Base-by-base conservation (phyloP, 2,888 invertebrate species). In the Hirtodrosophila trivittata region DNA sequence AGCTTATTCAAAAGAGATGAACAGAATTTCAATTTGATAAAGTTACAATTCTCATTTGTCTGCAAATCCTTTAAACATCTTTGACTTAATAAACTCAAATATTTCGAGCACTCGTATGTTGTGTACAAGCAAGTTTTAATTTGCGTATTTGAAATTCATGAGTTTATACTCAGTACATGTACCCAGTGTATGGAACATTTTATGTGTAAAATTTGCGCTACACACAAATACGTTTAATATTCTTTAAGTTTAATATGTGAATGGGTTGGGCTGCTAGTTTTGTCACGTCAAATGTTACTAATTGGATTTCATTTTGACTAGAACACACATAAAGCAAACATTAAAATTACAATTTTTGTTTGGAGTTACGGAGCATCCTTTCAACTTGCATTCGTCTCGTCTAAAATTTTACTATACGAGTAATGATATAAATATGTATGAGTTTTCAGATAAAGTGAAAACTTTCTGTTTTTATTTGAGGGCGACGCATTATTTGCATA, bases 191-290 rank as follows among this genome's bases (percentile, higher is more conserved):
- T 51, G 42, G 30, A 30, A 45, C 39, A 43, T 56, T 33, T 35
- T 42, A 33, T 51, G 56, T 46, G 47, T 42, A 39, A 57, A 56
- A 58, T 72, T 81, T 69, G 62, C 58, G 62, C 50, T 80, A 80
- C 85, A 84, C 52, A 60, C 57, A 82, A 70, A 58, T 64, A 63
- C 41, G 57, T 63, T 81, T 51, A 72, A 60, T 63, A 63, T 49
- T 33, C 63, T 26, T 65, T 25, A 45, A 52, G 57, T n/a, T n/a
- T n/a, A n/a, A n/a, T 64, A 38, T 62, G 25, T 51, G 58, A 26
- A 38, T 49, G 46, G 42, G 33, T 38, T 37, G 30, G 55, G 55
- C 50, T 77, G 52, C 50, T 54, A 6, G 35, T 41, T 57, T 50
- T 51, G 64, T 64, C 38, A 59, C 57, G 41, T 51, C 68, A 64